Evolutionary conservation across 2,888 invertebrate species (phyloP).

Genomic region (Lepeophtheirus nordmannii): DNA sequence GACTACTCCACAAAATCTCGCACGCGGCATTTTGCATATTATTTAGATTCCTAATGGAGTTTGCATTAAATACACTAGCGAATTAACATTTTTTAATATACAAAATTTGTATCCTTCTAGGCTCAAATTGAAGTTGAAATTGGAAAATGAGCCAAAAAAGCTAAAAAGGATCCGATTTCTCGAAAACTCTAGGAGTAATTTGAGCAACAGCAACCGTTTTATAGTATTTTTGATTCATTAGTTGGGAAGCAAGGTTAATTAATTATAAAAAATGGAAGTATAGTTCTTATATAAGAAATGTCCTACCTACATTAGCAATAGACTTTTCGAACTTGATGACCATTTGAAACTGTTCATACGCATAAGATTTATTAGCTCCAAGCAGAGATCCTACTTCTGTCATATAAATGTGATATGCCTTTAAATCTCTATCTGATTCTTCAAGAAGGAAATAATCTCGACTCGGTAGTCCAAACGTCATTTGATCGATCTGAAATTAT

Average conservation of each 20-base stretch:
- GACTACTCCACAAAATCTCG: too few relatives aligned
- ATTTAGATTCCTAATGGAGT: too few relatives aligned
- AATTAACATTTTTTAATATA: too few relatives aligned
- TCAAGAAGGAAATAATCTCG: slow-evolving; percentile 66
- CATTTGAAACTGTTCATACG: slow-evolving; percentile 49
- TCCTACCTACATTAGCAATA: slow-evolving; percentile 54
- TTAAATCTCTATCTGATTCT: slow-evolving; percentile 50
- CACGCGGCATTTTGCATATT: too few relatives aligned
- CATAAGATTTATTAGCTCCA: slow-evolving; percentile 52
- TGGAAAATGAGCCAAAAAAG: too few relatives aligned
- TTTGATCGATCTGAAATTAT: slow-evolving; percentile 50
- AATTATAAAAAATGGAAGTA: background rate
- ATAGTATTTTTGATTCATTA: background rate
- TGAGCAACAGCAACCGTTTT: too few relatives aligned
- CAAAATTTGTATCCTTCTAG: too few relatives aligned
- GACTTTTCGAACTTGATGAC: slow-evolving; percentile 61
- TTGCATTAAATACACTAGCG: too few relatives aligned
- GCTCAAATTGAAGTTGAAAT: too few relatives aligned
- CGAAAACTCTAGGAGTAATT: too few relatives aligned
- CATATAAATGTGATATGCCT: slow-evolving; percentile 68
- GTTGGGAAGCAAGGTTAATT: too few relatives aligned
- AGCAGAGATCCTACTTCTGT: slow-evolving; percentile 56
- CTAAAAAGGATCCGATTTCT: too few relatives aligned
- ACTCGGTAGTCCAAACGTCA: slow-evolving; percentile 41
- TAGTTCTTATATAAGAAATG: slow-evolving; percentile 1